A percentile compares a stretch with the other conserved stretches of the same genome.
phyloP scores from a whole-genome alignment of 2,797 vertebrate genomes.

The Thripadectes ignobilis region DNA sequence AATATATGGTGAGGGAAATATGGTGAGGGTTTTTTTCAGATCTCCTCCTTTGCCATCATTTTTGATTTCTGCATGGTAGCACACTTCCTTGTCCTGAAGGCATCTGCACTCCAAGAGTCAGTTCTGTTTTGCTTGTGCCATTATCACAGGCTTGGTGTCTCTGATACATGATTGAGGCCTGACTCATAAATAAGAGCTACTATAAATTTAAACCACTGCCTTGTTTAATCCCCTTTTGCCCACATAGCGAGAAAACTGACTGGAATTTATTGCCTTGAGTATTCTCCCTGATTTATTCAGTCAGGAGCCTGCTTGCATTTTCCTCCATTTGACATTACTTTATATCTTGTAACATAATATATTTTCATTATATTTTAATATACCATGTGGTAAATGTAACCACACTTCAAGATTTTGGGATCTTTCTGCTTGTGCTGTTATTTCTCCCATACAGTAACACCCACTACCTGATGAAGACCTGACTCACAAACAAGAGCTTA shows the following conservation, averaged over 20 bases:
- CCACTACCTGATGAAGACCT: conserved; percentile 30
- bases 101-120: conserved; percentile 42
- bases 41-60: conserved; percentile 15
- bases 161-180: conserved; percentile 73
- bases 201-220: conserved; percentile 74
- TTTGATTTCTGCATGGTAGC: not conserved
- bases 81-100: conserved; percentile 54
- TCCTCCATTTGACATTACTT: conserved; percentile 69
- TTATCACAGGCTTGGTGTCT: conserved; percentile 68
- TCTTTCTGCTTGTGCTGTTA: conserved; percentile 27
- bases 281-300: conserved; percentile 73
- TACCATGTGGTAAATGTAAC: conserved; percentile 19
- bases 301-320: conserved; percentile 69
- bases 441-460: conserved; percentile 40
- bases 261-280: conserved; percentile 70
- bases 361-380: conserved; percentile 71
- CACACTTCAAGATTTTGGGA: conserved; percentile 16
- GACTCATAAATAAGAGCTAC: conserved; percentile 72
- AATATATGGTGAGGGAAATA: too few relatives aligned
- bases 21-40: not conserved
- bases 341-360: conserved; percentile 58
- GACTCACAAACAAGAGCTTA: conserved; percentile 47
- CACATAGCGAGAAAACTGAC: conserved; percentile 70
- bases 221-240: conserved; percentile 74
- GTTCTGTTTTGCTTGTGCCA: conserved; percentile 64